Evolutionary conservation across 1,140 invertebrate species (phyloP).

Genomic region (Spodoptera litura): DNA sequence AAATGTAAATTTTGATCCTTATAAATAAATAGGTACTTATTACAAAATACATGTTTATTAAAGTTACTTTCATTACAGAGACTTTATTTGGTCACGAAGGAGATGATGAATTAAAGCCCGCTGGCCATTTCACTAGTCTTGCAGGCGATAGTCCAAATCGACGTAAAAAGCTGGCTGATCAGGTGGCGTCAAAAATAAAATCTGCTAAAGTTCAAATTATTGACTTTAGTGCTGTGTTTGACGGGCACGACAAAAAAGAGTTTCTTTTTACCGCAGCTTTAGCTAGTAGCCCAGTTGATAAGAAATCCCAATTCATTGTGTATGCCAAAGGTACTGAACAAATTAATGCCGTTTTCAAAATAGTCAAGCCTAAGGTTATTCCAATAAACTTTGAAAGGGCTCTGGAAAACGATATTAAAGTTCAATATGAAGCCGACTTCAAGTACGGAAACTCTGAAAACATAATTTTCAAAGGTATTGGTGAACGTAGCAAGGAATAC

Average conservation of each 20-base stretch:
- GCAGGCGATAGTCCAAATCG: conserved; percentile 76
- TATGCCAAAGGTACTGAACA: conserved; percentile 79
- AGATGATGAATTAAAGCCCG: too few relatives aligned
- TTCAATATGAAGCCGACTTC: conserved; percentile 81
- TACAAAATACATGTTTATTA: too few relatives aligned
- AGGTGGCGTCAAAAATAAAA: conserved; percentile 78
- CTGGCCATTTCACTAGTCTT: too few relatives aligned
- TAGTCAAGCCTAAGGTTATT: conserved; percentile 78
- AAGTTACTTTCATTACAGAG: too few relatives aligned
- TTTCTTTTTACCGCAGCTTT: conserved; percentile 84
- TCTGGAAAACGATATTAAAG: conserved; percentile 81
- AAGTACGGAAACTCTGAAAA: conserved; percentile 77
- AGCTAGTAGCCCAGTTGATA: conserved; percentile 86
- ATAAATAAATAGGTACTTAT: too few relatives aligned
- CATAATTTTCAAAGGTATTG: conserved; percentile 78
- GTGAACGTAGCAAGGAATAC: conserved; percentile 83
- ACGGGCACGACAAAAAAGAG: conserved; percentile 79
- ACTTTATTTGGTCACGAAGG: too few relatives aligned
- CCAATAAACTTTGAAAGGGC: conserved; percentile 84
- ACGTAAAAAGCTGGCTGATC: conserved; percentile 78
- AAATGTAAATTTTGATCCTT: too few relatives aligned
- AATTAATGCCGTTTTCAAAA: conserved; percentile 74
- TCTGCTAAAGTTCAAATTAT: conserved; percentile 76
- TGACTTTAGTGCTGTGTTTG: conserved; percentile 85
- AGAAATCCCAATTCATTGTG: conserved; percentile 80